Conservation (phyloP, 2,113 vertebrate species). For the Plestiodon gilberti region DNA sequence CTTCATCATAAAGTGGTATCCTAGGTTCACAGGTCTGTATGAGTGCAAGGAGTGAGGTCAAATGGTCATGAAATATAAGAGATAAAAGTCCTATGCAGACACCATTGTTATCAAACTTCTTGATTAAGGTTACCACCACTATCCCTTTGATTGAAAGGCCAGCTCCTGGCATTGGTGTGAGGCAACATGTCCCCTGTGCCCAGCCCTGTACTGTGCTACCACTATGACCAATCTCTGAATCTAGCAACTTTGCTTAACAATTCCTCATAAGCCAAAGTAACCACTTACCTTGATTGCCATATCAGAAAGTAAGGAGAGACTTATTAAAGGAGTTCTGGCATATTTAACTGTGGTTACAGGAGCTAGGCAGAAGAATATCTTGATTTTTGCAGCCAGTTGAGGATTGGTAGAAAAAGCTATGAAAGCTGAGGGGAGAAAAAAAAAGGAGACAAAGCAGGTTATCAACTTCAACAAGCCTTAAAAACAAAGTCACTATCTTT, state of each 20-base stretch:
- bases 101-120: too few relatives aligned
- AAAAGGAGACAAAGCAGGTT: too few relatives aligned
- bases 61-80: too few relatives aligned
- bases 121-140: background rate
- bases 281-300: conserved; percentile 80
- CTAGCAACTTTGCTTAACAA: background rate
- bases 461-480: too few relatives aligned
- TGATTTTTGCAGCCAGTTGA: conserved; percentile 87
- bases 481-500: too few relatives aligned
- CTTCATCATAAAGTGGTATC: too few relatives aligned
- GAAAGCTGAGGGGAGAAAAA: conserved; percentile 79
- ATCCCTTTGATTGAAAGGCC: too few relatives aligned
- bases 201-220: too few relatives aligned
- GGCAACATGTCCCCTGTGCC: too few relatives aligned
- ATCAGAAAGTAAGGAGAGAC: conserved; percentile 80
- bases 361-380: conserved; percentile 84
- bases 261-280: background rate
- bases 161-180: background rate
- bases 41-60: too few relatives aligned
- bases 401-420: conserved; percentile 90
- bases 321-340: conserved; percentile 77
- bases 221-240: background rate
- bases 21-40: too few relatives aligned
- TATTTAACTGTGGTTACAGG: conserved; percentile 84
- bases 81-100: too few relatives aligned